These are phyloP conservation scores for Corythaeola cristata DNA, from an alignment of 2,113 vertebrate species.

Conservation along the genomic window DNA sequence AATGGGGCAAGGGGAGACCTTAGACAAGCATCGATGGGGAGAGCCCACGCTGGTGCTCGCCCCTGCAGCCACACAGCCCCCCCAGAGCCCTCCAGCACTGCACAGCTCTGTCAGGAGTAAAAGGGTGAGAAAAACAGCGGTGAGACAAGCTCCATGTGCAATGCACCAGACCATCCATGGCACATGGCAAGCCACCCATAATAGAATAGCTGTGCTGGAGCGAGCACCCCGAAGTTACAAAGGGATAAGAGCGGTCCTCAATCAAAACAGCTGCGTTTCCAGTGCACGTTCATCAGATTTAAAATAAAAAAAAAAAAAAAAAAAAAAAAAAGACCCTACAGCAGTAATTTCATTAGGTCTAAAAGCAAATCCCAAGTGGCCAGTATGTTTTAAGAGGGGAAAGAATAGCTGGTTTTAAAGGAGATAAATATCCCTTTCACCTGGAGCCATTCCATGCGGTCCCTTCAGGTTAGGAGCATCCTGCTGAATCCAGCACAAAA, in stretches of 20 bases:
- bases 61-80: too few species aligned
- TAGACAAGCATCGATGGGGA: neutral
- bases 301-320: too few species aligned
- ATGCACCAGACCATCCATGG: neutral
- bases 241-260: neutral
- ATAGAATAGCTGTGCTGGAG: neutral
- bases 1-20: neutral
- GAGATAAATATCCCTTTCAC: neutral
- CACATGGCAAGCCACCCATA: neutral
- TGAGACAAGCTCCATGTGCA: neutral
- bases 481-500: neutral
- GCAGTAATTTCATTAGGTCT: neutral
- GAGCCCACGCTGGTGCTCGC: rapidly evolving
- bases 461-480: neutral
- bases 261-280: neutral
- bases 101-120: neutral
- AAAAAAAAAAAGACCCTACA: neutral
- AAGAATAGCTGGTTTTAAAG: neutral
- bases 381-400: neutral
- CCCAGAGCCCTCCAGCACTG: rapidly evolving
- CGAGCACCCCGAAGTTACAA: neutral
- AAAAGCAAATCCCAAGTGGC: neutral
- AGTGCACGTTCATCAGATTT: neutral
- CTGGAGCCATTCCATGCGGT: rapidly evolving
- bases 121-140: too few species aligned